These are phyloP conservation scores for Lithophane leautieri DNA, from an alignment of 2,888 invertebrate genomes.

Conservation along the genomic window DNA sequence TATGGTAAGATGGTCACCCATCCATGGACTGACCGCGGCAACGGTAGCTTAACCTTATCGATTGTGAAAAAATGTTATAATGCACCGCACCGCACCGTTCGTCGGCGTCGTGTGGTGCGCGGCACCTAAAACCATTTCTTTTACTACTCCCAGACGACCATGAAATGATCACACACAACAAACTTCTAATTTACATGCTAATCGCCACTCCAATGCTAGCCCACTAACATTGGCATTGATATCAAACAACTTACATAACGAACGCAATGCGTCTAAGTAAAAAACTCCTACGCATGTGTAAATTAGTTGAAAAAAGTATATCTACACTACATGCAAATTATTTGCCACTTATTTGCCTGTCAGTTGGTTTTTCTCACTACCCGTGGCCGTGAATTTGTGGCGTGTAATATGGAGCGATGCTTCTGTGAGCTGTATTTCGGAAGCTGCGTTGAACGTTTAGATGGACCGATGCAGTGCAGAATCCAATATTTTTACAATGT, in stretches of 20 bases:
- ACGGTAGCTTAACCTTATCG: no score
- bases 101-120: no score
- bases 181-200: conserved; percentile 30
- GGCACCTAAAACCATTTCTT: background rate
- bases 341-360: conserved; percentile 22
- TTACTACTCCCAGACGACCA: background rate
- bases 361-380: background rate
- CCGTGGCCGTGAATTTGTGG: conserved; percentile 37
- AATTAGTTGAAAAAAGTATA: conserved; percentile 44
- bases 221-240: conserved; percentile 54
- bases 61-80: no score
- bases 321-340: conserved; percentile 55
- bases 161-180: background rate
- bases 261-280: conserved; percentile 47
- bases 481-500: no score
- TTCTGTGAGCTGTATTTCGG: background rate
- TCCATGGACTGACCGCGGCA: no score
- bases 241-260: conserved; percentile 10
- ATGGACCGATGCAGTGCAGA: no score
- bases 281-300: conserved; percentile 42
- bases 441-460: no score
- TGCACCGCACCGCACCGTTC: no score
- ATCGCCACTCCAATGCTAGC: conserved; percentile 21
- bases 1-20: no score
- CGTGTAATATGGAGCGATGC: background rate